phyloP scores from a whole-genome alignment of 2,888 invertebrate species.

The Dilophus febrilis region DNA sequence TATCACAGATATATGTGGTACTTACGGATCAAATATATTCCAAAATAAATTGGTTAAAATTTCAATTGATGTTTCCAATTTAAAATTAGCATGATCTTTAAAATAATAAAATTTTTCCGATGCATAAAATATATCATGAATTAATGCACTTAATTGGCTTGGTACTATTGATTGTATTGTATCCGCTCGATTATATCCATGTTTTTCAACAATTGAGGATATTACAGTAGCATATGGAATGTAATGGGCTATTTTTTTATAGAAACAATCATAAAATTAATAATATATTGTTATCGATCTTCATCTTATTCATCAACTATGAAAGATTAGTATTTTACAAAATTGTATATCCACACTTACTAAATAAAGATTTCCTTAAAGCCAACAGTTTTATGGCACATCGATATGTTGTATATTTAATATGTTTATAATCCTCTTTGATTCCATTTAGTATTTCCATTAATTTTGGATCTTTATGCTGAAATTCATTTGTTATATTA shows the following conservation, averaged over 20 bases:
- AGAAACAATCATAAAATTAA: no score
- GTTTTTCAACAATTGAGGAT: conserved; percentile 23
- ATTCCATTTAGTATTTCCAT: conserved; percentile 1
- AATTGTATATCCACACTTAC: conserved; percentile 16
- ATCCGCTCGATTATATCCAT: conserved; percentile 19
- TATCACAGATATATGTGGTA: neutral
- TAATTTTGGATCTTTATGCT: conserved; percentile 1
- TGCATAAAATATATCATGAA: conserved; percentile 27
- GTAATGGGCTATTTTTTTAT: conserved; percentile 19
- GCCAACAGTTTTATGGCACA: conserved; percentile 25
- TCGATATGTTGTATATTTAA: conserved; percentile 26
- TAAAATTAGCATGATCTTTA: conserved; percentile 12
- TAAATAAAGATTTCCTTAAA: conserved; percentile 23
- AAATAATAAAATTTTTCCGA: conserved; percentile 26
- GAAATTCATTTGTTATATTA: neutral
- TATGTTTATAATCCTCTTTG: neutral
- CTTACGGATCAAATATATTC: conserved; percentile 29
- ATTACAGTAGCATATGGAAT: conserved; percentile 26
- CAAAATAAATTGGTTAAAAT: conserved; percentile 26
- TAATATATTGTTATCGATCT: no score
- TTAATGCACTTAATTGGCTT: conserved; percentile 23
- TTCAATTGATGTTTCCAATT: conserved; percentile 20
- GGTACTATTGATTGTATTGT: conserved; percentile 23
- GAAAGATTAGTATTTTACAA: neutral
- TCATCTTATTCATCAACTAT: no score